phyloP scores from a whole-genome alignment of 2,888 invertebrate species.

The Hymenopus coronatus region DNA sequence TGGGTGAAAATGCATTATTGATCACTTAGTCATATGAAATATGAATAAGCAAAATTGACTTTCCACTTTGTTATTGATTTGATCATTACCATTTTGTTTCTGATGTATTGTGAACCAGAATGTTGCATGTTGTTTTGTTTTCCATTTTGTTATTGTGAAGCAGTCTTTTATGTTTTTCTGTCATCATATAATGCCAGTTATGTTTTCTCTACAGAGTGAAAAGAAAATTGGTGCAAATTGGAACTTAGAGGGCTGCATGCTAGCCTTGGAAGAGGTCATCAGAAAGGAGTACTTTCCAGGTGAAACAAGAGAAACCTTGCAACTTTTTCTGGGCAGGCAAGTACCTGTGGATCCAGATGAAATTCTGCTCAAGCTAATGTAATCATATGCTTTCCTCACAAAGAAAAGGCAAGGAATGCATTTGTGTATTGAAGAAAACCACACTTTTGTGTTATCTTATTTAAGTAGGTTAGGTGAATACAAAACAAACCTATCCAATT shows the following conservation, averaged over 20 bases:
- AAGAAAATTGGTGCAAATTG: constrained; percentile 62
- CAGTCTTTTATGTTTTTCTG: background rate
- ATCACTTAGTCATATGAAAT: background rate
- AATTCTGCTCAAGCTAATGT: background rate
- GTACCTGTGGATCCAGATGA: constrained; percentile 31
- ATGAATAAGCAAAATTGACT: too few species aligned
- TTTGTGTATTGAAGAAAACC: too few species aligned
- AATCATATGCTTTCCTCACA: background rate
- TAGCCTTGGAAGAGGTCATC: constrained; percentile 54
- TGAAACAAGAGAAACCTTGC: constrained; percentile 51
- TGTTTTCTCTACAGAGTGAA: constrained; percentile 57
- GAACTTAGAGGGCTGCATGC: constrained; percentile 61
- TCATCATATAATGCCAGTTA: background rate
- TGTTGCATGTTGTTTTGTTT: too few species aligned
- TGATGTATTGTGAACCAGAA: too few species aligned
- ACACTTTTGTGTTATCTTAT: background rate
- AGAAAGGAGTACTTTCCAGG: constrained; percentile 54
- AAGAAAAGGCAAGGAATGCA: too few species aligned
- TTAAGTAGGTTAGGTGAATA: too few species aligned
- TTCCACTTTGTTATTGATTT: background rate
- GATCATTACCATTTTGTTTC: background rate
- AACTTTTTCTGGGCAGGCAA: constrained; percentile 53
- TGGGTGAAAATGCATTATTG: background rate
- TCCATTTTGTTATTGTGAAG: too few species aligned
- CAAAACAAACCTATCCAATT: too few species aligned